Conservation (phyloP, 2,888 invertebrate species). For the Capitulum mitella region DNA sequence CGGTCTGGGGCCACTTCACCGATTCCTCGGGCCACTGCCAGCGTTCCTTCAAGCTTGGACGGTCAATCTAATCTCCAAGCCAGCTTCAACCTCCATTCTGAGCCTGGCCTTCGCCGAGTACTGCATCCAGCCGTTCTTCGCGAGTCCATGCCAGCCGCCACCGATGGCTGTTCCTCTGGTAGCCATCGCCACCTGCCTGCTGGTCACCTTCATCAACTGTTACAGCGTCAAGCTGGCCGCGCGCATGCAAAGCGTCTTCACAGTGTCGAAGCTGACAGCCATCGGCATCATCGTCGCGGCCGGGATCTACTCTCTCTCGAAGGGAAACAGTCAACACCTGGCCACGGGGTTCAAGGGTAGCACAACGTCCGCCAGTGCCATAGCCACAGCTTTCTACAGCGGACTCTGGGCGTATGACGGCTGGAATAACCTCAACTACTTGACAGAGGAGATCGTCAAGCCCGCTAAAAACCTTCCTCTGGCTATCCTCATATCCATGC, state of each 20-base stretch:
- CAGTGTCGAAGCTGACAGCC: slow-evolving; percentile 67
- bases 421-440: slow-evolving; percentile 52
- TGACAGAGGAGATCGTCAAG: slow-evolving; percentile 42
- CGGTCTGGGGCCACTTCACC: slow-evolving; percentile 62
- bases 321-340: slow-evolving; percentile 55
- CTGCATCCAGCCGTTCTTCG: too few relatives aligned
- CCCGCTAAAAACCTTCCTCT: slow-evolving; percentile 63
- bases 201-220: too few relatives aligned
- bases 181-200: not conserved
- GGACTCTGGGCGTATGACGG: slow-evolving; percentile 83
- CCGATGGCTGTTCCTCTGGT: slow-evolving; percentile 37
- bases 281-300: slow-evolving; percentile 68
- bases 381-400: too few relatives aligned
- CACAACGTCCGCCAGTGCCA: too few relatives aligned
- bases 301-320: slow-evolving; percentile 56
- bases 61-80: slow-evolving; percentile 62
- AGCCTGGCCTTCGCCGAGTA: too few relatives aligned
- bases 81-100: slow-evolving; percentile 73
- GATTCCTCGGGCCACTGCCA: too few relatives aligned
- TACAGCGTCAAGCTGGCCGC: slow-evolving; percentile 72
- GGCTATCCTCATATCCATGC: too few relatives aligned
- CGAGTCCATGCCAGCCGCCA: slow-evolving; percentile 45
- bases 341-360: too few relatives aligned
- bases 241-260: slow-evolving; percentile 70
- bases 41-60: slow-evolving; percentile 73